These are phyloP conservation scores for Eleginops maclovinus DNA, from an alignment of 2,113 vertebrate genomes.

Conservation along the genomic window DNA sequence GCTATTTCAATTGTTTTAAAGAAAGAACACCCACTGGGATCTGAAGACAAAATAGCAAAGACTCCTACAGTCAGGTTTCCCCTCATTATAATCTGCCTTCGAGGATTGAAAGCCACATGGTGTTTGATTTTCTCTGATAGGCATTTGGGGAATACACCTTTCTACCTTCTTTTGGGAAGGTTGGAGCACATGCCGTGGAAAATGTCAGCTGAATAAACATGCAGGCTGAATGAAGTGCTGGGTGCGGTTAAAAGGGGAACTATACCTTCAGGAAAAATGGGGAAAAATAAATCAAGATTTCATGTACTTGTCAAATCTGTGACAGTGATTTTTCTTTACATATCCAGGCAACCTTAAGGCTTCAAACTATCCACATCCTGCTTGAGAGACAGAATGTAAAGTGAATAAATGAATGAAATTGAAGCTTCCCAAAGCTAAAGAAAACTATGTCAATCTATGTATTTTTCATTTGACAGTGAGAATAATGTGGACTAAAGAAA, in stretches of 20 bases:
- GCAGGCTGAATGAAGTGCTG: slow-evolving; percentile 12
- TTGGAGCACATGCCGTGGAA: slow-evolving; percentile 28
- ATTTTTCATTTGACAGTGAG: neutral
- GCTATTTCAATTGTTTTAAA: slow-evolving; percentile 30
- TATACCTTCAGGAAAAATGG: neutral
- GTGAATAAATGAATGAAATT: neutral
- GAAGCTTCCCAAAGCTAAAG: neutral
- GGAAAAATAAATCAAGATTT: slow-evolving; percentile 14
- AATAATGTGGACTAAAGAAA: neutral
- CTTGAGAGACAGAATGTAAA: neutral
- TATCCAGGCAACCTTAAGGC: neutral
- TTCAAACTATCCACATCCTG: neutral
- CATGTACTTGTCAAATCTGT: slow-evolving; percentile 5
- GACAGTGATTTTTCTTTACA: neutral
- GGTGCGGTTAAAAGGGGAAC: slow-evolving; percentile 28
- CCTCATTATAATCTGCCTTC: slow-evolving; percentile 63
- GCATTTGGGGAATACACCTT: slow-evolving; percentile 66
- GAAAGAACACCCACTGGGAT: slow-evolving; percentile 22
- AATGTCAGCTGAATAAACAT: slow-evolving; percentile 60
- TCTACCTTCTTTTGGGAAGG: slow-evolving; percentile 30
- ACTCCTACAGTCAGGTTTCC: slow-evolving; percentile 18
- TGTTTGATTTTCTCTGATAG: slow-evolving; percentile 59
- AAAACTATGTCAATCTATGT: neutral
- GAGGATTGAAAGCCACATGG: slow-evolving; percentile 41
- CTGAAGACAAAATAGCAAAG: slow-evolving; percentile 26